Percentiles rank a stretch among this genome's conserved stretches.
Evolutionary conservation across 2,113 vertebrate species (phyloP).

Genomic region (Plestiodon gilberti): DNA sequence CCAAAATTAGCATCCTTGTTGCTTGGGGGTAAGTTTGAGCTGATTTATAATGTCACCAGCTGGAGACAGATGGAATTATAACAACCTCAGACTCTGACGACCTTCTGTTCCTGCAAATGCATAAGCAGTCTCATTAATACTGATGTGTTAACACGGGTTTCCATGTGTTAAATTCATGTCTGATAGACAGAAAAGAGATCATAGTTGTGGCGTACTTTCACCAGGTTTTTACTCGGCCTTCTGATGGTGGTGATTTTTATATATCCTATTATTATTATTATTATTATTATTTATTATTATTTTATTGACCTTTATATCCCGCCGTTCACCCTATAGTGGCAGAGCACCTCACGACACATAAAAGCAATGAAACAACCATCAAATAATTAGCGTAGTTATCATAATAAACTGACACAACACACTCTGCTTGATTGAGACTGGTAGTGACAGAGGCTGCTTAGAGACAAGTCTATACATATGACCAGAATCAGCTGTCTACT

Average conservation of each 20-base stretch:
- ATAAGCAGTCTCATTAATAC: slow-evolving; percentile 45
- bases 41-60: slow-evolving; percentile 63
- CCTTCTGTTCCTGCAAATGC: slow-evolving; percentile 28
- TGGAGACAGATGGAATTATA: slow-evolving; percentile 53
- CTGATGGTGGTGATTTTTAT: not conserved
- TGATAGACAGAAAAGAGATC: slow-evolving; percentile 18
- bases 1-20: slow-evolving; percentile 9
- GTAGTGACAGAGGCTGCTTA: too few relatives aligned
- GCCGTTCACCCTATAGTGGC: too few relatives aligned
- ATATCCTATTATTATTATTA: too few relatives aligned
- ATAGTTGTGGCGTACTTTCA: not conserved
- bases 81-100: slow-evolving; percentile 45
- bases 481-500: too few relatives aligned
- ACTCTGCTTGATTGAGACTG: too few relatives aligned
- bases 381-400: too few relatives aligned
- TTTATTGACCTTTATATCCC: too few relatives aligned
- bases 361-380: too few relatives aligned
- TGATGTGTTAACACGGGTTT: slow-evolving; percentile 33
- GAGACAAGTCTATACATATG: too few relatives aligned
- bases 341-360: too few relatives aligned
- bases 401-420: too few relatives aligned
- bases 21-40: slow-evolving; percentile 54
- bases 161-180: slow-evolving; percentile 41
- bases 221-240: slow-evolving; percentile 8
- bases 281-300: too few relatives aligned